Evolutionary conservation across 1,140 invertebrate genomes (phyloP).

Genomic region (Wiebesia pumilae): DNA sequence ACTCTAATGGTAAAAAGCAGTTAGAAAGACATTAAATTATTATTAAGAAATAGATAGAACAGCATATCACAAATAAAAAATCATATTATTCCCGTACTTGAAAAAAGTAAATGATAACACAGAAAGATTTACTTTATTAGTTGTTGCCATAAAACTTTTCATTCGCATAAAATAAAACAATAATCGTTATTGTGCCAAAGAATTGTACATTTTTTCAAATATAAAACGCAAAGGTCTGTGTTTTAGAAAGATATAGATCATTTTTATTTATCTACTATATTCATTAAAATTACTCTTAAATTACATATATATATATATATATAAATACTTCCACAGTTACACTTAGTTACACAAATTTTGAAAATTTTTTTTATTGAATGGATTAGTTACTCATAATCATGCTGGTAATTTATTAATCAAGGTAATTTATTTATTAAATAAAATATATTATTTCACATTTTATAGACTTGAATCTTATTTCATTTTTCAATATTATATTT

Average conservation of each 20-base stretch:
- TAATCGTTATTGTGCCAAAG: conserved; percentile 40
- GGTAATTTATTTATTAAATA: no score
- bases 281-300: neutral
- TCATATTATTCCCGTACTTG: conserved; percentile 34
- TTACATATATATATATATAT: no score
- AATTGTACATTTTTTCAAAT: neutral
- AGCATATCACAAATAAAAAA: conserved; percentile 28
- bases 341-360: no score
- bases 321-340: no score
- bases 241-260: neutral
- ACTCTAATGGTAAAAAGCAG: neutral
- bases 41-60: neutral
- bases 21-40: neutral
- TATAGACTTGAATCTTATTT: no score
- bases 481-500: no score
- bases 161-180: neutral
- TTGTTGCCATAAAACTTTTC: neutral
- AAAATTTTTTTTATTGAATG: no score
- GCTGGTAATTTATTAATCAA: no score
- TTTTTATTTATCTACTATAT: neutral
- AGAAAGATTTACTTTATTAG: conserved; percentile 14
- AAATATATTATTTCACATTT: no score
- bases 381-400: no score
- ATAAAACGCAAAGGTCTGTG: neutral
- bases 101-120: conserved; percentile 25